Evolutionary conservation across 2,888 invertebrate species (phyloP), one percentile per base, ranked within the genome.

Genomic region (Lasioglossum oenotherae): DNA sequence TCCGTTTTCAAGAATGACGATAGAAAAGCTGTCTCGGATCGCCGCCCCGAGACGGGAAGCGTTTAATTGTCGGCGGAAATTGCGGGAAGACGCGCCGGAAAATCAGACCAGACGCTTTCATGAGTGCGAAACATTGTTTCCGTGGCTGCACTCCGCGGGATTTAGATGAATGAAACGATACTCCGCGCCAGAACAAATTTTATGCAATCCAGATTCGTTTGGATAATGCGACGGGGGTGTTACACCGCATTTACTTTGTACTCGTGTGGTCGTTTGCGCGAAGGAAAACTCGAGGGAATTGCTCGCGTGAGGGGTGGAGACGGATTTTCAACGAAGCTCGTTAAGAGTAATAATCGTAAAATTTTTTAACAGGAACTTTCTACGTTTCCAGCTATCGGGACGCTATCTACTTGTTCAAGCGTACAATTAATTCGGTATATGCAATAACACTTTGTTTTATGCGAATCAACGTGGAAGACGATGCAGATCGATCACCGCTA

Each of bases 41-140:
- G 73, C 35, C 35, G 35, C 27, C n/a, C 35, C 46, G 38, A 19
- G 38, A 75, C 75, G 72, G 85, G 86, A 81, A 85, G 69, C 78
- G 53, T 85, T 85, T 76, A 81, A 86, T 86, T 71, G 64, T 73
- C 75, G 57, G 27, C 72, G 75, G 72, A 60, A 78, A 81, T 85
- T 71, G 74, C 31, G 46, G 49, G 74, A 31, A 46, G 27, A 35
- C 41, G 14, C 49, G 60, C 4, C n/a, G 53, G 76, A 79, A 81
- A 77, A 84, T 81, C 53, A 53, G 31, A 49, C 73, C 49, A 14
- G n/a, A 6, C 41, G 49, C 41, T 41, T 71, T 12, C 71, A 38
- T 23, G 41, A 12, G 41, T 35, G 69, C 38, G 38, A 69, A 69
- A 69, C 38, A 38, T 35, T 69, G 38, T 69, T 38, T 69, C 69